Evolutionary conservation across 2,797 vertebrate species (phyloP).

Genomic region (Channallabes apus): DNA sequence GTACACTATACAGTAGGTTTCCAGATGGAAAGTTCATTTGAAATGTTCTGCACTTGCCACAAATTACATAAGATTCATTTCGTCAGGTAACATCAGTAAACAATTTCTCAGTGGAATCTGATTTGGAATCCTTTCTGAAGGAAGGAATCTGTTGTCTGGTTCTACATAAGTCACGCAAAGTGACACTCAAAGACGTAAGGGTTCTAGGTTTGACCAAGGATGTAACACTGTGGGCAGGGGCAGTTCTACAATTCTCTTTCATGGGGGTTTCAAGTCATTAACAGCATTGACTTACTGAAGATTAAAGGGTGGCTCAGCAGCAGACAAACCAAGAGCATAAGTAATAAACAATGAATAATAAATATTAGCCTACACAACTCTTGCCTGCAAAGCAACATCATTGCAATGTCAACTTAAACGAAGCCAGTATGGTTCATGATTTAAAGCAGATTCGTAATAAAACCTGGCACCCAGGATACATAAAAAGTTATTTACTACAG

Average conservation of each 20-base stretch:
- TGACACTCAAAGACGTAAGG: background rate
- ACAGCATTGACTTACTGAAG: background rate
- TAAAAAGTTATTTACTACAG: background rate
- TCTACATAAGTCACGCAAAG: background rate
- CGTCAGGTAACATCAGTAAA: background rate
- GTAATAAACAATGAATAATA: slow-evolving; percentile 16
- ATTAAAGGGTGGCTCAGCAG: background rate
- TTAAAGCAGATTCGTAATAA: slow-evolving; percentile 1
- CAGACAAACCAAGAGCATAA: background rate
- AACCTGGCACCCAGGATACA: background rate
- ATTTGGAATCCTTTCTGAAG: background rate
- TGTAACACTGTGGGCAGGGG: background rate
- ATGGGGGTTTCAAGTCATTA: background rate
- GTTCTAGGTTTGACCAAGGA: background rate
- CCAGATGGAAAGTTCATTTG: background rate
- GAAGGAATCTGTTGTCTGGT: background rate
- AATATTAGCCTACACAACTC: background rate
- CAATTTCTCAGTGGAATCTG: background rate
- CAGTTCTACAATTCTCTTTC: slow-evolving; percentile 3
- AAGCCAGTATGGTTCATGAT: background rate
- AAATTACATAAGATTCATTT: slow-evolving; percentile 8
- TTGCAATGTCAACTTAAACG: background rate
- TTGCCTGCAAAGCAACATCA: background rate
- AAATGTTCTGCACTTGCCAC: background rate
- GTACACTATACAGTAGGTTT: background rate